Evolutionary conservation across 2,888 invertebrate species (phyloP).

Genomic region (Drosophila formosana): DNA sequence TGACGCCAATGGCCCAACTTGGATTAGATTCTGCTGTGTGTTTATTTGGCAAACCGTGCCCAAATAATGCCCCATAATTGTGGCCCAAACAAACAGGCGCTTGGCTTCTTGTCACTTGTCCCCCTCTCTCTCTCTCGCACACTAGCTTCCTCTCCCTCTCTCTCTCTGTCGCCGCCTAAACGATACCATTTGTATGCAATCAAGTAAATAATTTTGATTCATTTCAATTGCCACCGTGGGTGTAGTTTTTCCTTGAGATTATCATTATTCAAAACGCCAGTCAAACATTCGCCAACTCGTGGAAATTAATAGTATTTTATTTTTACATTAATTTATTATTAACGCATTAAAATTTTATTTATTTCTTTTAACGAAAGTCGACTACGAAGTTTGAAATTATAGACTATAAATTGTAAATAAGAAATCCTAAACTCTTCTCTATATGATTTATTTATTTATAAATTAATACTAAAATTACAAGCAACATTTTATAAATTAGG

Average conservation of each 20-base stretch:
- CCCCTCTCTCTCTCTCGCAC: not conserved
- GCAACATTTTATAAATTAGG: too few species aligned
- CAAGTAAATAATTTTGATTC: not conserved
- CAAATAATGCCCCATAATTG: slow-evolving; percentile 58
- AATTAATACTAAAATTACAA: too few species aligned
- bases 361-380: too few species aligned
- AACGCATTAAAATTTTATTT: too few species aligned
- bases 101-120: slow-evolving; percentile 33
- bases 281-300: too few species aligned
- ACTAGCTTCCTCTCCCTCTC: not conserved
- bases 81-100: slow-evolving; percentile 26
- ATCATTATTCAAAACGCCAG: not conserved
- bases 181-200: not conserved
- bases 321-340: too few species aligned
- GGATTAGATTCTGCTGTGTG: slow-evolving; percentile 56
- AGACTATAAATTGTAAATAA: too few species aligned
- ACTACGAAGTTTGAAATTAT: too few species aligned
- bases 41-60: slow-evolving; percentile 48
- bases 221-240: not conserved
- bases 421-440: too few species aligned
- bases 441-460: too few species aligned
- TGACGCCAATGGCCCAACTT: slow-evolving; percentile 64
- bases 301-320: too few species aligned
- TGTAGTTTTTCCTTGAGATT: not conserved
- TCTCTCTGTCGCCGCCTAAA: not conserved